phyloP scores from a whole-genome alignment of 2,113 vertebrate species.

The Hirundichthys speculiger region DNA sequence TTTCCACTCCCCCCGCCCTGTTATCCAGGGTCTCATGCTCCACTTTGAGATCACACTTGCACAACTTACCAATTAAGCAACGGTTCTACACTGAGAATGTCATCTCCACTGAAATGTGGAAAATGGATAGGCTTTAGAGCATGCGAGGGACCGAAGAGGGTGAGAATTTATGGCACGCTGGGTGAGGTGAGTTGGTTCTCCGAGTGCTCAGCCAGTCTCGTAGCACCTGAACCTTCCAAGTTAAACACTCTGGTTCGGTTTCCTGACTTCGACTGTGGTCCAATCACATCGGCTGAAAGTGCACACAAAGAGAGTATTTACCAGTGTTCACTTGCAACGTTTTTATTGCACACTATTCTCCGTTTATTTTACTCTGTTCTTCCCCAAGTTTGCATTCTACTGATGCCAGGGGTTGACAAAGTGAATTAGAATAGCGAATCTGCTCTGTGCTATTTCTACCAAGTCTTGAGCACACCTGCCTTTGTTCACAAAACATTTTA shows the following conservation, averaged over 20 bases:
- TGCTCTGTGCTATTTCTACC: conserved; percentile 13
- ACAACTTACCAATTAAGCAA: conserved; percentile 57
- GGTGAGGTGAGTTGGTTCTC: conserved; percentile 51
- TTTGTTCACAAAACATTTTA: conserved; percentile 60
- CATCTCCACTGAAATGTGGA: conserved; percentile 55
- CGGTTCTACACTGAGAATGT: conserved; percentile 27
- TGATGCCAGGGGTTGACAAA: conserved; percentile 26
- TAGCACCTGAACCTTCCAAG: conserved; percentile 65
- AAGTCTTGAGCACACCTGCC: conserved; percentile 17
- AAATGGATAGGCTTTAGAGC: conserved; percentile 47
- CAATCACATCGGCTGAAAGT: conserved; percentile 56
- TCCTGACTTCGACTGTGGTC: conserved; percentile 51
- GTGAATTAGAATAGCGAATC: conserved; percentile 37
- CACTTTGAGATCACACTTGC: conserved; percentile 45
- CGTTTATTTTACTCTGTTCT: too few species aligned
- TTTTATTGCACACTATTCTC: neutral
- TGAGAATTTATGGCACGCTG: conserved; percentile 66
- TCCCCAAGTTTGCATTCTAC: conserved; percentile 30
- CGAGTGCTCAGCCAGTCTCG: conserved; percentile 43
- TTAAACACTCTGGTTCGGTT: conserved; percentile 68
- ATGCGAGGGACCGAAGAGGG: conserved; percentile 37
- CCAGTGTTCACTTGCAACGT: conserved; percentile 37
- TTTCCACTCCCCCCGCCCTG: conserved; percentile 27
- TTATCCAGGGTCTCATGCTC: conserved; percentile 32
- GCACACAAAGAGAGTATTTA: conserved; percentile 61